Conservation (phyloP, 2,888 invertebrate genomes). For the Papilio protenor region DNA sequence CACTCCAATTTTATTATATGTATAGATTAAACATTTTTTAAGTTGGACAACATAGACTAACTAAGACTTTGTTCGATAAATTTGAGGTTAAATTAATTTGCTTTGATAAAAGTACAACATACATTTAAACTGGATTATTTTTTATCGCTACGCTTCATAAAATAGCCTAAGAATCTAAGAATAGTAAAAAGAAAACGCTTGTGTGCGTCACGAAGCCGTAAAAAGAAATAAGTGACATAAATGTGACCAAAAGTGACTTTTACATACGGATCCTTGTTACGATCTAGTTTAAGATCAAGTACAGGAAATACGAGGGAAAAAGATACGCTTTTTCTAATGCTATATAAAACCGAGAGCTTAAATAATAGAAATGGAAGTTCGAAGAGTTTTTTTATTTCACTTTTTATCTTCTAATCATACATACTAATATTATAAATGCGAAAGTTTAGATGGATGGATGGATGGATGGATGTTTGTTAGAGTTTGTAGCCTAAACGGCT, state of each 20-base stretch:
- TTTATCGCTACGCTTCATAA: neutral
- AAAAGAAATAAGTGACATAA: constrained; percentile 28
- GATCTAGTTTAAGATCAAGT: constrained; percentile 12
- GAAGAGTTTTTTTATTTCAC: neutral
- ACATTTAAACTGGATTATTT: neutral
- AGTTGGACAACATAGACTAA: no score
- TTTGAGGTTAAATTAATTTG: no score
- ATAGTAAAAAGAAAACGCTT: constrained; percentile 14
- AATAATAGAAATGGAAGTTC: neutral
- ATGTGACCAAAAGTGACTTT: constrained; percentile 24
- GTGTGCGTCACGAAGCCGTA: constrained; percentile 20
- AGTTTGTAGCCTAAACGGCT: no score
- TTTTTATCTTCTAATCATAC: neutral
- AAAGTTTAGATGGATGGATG: no score
- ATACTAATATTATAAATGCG: no score
- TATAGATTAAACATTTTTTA: no score
- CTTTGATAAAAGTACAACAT: no score
- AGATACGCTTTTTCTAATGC: neutral
- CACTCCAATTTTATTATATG: no score
- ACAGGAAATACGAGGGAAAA: neutral
- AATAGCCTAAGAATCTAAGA: neutral
- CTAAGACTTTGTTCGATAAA: no score
- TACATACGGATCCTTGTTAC: constrained; percentile 24
- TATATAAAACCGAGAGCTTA: neutral
- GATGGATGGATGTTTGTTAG: no score